phyloP scores from a whole-genome alignment of 2,797 vertebrate genomes.

The Oryzias dopingdopingensis region DNA sequence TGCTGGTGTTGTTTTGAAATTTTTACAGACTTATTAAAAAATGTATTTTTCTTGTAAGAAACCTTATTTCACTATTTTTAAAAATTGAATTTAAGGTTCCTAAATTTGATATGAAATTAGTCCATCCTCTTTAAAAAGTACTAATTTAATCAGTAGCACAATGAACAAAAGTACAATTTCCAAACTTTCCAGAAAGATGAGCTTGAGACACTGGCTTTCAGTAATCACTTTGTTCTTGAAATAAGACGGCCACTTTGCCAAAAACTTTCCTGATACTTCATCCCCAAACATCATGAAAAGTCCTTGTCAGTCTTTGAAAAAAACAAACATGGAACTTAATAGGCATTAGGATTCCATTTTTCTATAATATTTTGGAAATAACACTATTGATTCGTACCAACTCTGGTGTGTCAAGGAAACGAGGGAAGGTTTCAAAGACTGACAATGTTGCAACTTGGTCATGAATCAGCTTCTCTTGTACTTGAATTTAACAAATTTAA shows the following conservation, averaged over 20 bases:
- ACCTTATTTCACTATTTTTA: not conserved
- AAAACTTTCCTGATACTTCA: constrained; percentile 14
- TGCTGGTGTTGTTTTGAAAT: constrained; percentile 18
- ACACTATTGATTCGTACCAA: constrained; percentile 18
- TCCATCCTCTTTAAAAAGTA: too few relatives aligned
- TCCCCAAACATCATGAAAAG: constrained; percentile 32
- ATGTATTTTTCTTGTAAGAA: too few relatives aligned
- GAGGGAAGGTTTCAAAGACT: constrained; percentile 27
- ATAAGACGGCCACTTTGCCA: constrained; percentile 25
- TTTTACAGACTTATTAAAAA: too few relatives aligned
- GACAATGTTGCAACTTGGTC: constrained; percentile 1
- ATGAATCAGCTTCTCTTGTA: constrained; percentile 23
- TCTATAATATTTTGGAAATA: too few relatives aligned
- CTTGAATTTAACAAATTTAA: constrained; percentile 7
- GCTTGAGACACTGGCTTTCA: too few relatives aligned
- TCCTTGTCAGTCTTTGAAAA: constrained; percentile 32
- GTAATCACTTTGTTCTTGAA: constrained; percentile 11
- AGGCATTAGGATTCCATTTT: not conserved
- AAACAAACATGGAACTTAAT: constrained; percentile 5
- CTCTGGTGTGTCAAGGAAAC: constrained; percentile 26
- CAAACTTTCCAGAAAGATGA: not conserved
- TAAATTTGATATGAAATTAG: too few relatives aligned
- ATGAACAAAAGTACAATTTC: not conserved
- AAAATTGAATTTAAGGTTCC: too few relatives aligned
- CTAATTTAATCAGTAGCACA: too few relatives aligned